Base-by-base conservation (phyloP, 2,797 vertebrate species). In the Cossypha dichroa region DNA sequence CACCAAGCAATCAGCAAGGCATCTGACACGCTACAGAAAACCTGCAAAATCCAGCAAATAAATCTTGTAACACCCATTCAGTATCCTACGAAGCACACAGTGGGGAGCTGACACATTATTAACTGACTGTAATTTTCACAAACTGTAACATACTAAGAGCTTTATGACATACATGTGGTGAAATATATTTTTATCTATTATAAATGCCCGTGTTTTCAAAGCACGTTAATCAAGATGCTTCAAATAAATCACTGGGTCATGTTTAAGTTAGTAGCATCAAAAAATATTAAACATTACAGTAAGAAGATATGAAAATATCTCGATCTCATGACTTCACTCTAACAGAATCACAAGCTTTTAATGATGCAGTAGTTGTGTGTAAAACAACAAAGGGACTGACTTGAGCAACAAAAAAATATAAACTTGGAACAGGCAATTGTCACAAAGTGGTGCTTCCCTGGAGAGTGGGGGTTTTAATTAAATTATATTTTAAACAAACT, bases 21-120 rank as follows among this genome's bases (percentile, higher is more conserved):
- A 91, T 95, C 92, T 94, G 91, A 92, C 90, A 97, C 6, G 72
- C 94, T 94, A 94, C 81, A 94, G 83, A 94, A 96, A 94, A 96
- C 83, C 93, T 96, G 91, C 93, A 95, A 95, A 97, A 96, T 48
- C 85, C 70, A 87, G 74, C 77, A 96, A 94, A 93, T 92, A 97
- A 94, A 96, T 95, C 92, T 94, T 85, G 70, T 94, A 96, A 94
- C 92, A 94, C 94, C 73, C 81, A 89, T 93, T 97, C 88, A 93
- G 92, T 69, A 92, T 80, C 95, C 94, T 78, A 86, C 58, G 9
- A 95, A 94, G 89, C 80, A 93, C 76, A 91, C 76, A 89, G 81
- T 90, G 70, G 88, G 85, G 64, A 96, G 86, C 48, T 96, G 70
- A 82, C 79, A 92, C 85, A 76, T 93, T 97, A 90, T 91, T 82